Base-by-base conservation (phyloP, 2,797 vertebrate species). In the Helarctos malayanus region DNA sequence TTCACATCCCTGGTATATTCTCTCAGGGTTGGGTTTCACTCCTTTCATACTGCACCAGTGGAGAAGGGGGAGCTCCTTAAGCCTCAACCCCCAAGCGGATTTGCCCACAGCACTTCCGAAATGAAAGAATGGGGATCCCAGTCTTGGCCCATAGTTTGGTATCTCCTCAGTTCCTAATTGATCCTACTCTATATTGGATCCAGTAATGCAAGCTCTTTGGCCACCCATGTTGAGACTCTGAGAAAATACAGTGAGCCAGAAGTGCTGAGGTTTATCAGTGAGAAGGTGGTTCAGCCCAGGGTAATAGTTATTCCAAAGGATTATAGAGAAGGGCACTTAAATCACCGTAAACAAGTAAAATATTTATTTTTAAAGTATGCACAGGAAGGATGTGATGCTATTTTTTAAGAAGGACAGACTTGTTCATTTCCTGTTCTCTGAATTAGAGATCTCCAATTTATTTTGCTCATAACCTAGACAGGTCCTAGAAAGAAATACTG, bases 331-430 rank as follows among this genome's bases (percentile, higher is more conserved):
- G 86, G 85, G 87, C 80, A 93, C 95, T 97, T 94, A 97, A 92
- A 71, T 94, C 83, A 83, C 84, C 91, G 47, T 90, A 95, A 95
- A 84, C 71, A 91, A 97, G 88, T 56, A 95, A 97, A 97, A 96
- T 97, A 97, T 97, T 96, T 97, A 93, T 96, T 97, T 97, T 92
- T 35, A 84, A 97, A 95, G 80, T 52, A 94, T 95, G 93, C 94
- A 94, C 89, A 95, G 97, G 95, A 97, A 98, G 95, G 91, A 97
- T 76, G 82, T 57, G 89, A 82, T 95, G 82, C 92, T 95, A 83
- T 95, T 97, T 98, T 95, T 97, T 87, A 87, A 93, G 69, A 91
- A 87, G 80, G 73, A 35, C 35, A 97, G 87, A 68, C 56, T 94
- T 49, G 82, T 97, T 94, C 84, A 82, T 91, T 97, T 97, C 95